These are phyloP conservation scores for Chrysogorgia sp. DNA, from an alignment of 92 coral and sea anemone genomes.

Conservation along the genomic window DNA sequence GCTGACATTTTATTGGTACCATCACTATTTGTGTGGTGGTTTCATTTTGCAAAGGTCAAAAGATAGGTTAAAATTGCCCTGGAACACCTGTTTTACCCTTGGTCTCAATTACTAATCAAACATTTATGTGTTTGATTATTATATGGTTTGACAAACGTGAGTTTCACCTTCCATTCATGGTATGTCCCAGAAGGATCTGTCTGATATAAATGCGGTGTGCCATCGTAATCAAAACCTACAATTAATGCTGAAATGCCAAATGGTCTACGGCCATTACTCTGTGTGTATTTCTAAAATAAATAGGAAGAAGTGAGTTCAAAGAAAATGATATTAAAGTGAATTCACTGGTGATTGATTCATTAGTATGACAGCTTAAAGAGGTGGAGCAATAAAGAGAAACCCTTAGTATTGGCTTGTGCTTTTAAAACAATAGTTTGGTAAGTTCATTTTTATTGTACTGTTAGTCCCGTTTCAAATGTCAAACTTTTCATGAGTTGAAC, in stretches of 20 bases:
- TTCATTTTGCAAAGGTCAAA: background rate
- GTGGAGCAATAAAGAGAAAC: too few relatives aligned
- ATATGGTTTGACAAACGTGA: background rate
- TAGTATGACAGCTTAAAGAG: too few relatives aligned
- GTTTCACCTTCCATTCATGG: conserved; percentile 94
- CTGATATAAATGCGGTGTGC: conserved; percentile 92
- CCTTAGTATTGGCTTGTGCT: too few relatives aligned
- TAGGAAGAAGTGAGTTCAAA: background rate
- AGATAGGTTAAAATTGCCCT: background rate
- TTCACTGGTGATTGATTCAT: too few relatives aligned
- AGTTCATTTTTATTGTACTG: too few relatives aligned
- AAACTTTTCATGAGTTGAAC: too few relatives aligned
- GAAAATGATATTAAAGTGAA: too few relatives aligned
- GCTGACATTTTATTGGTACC: too few relatives aligned
- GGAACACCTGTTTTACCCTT: background rate
- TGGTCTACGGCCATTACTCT: conserved; percentile 96
- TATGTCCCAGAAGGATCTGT: conserved; percentile 99
- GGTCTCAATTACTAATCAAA: background rate
- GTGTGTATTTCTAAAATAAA: conserved; percentile 80
- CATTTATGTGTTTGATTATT: background rate
- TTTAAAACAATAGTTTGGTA: background rate
- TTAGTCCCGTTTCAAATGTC: too few relatives aligned
- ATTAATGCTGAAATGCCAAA: conserved; percentile 97
- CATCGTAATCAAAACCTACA: conserved; percentile 97
- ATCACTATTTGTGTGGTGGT: too few relatives aligned